Conservation (phyloP, 30 jellyfish, hydroid and myxozoan genomes). For the Rhopilema esculentum region DNA sequence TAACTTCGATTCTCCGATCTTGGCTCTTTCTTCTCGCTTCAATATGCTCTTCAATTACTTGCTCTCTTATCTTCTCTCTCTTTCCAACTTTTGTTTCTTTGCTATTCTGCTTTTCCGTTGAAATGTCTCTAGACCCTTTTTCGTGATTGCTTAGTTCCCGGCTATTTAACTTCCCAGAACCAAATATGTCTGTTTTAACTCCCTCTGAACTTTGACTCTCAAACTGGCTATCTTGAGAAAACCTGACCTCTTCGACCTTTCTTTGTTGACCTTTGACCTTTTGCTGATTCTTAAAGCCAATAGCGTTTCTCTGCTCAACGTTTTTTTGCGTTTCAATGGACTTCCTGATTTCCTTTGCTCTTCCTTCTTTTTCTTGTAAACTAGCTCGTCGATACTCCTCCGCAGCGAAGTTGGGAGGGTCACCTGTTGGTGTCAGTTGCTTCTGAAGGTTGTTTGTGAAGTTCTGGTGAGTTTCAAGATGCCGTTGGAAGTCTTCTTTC, state of each 20-base stretch:
- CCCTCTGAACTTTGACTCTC: conserved; percentile 6
- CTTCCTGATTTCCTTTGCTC: conserved; percentile 19
- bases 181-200: background rate
- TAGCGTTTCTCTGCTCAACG: background rate
- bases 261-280: background rate
- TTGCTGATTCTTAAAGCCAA: background rate
- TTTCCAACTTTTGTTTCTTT: conserved; percentile 6
- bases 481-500: conserved; percentile 32
- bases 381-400: background rate
- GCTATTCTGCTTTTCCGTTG: background rate
- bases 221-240: background rate
- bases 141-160: background rate
- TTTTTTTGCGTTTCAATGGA: background rate
- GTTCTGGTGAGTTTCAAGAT: conserved; percentile 20
- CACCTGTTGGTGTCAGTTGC: background rate
- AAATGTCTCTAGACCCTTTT: background rate
- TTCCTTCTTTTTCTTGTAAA: background rate
- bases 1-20: conserved; percentile 4
- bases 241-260: conserved; percentile 22
- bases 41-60: conserved; percentile 34
- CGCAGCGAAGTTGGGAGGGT: background rate
- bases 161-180: background rate
- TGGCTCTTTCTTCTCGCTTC: conserved; percentile 22
- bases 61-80: conserved; percentile 15
- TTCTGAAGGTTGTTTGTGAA: conserved; percentile 48